Conservation (phyloP, 2,888 invertebrate genomes). For the Campaea margaritaria region DNA sequence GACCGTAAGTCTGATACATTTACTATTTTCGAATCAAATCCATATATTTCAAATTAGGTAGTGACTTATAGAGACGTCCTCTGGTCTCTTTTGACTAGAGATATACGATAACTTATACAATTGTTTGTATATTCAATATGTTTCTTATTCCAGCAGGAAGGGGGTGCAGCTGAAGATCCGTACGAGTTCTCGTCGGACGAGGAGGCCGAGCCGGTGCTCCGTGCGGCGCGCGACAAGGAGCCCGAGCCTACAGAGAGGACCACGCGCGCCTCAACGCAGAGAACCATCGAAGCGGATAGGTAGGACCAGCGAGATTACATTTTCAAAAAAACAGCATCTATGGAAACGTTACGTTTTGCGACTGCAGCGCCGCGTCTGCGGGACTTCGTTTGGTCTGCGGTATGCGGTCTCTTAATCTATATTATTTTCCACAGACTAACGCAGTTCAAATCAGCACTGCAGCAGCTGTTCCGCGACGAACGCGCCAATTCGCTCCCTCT, state of each 20-base stretch:
- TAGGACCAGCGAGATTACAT: conserved; percentile 32
- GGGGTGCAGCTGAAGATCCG: conserved; percentile 55
- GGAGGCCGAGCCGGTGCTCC: conserved; percentile 69
- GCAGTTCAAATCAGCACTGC: conserved; percentile 89
- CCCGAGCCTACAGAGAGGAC: conserved; percentile 53
- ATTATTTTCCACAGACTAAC: conserved; percentile 77
- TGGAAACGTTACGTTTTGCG: no score
- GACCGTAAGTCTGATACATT: conserved; percentile 54
- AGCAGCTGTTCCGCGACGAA: conserved; percentile 91
- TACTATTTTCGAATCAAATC: not conserved
- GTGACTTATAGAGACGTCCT: no score
- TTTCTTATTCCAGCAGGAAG: conserved; percentile 30
- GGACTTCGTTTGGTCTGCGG: no score
- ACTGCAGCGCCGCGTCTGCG: no score
- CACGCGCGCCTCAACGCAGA: conserved; percentile 46
- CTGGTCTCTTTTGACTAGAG: no score
- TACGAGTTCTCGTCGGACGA: conserved; percentile 78
- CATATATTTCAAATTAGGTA: no score
- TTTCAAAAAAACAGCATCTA: no score
- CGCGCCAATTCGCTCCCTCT: conserved; percentile 91
- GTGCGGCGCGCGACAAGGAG: conserved; percentile 60
- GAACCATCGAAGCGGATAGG: conserved; percentile 58
- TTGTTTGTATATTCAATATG: no score
- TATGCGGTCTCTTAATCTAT: no score
- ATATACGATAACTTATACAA: no score